A percentile compares a stretch with the other conserved stretches of the same genome.
These are phyloP conservation scores for Semnornis frantzii DNA, from an alignment of 2,113 vertebrate genomes.

Conservation along the genomic window DNA sequence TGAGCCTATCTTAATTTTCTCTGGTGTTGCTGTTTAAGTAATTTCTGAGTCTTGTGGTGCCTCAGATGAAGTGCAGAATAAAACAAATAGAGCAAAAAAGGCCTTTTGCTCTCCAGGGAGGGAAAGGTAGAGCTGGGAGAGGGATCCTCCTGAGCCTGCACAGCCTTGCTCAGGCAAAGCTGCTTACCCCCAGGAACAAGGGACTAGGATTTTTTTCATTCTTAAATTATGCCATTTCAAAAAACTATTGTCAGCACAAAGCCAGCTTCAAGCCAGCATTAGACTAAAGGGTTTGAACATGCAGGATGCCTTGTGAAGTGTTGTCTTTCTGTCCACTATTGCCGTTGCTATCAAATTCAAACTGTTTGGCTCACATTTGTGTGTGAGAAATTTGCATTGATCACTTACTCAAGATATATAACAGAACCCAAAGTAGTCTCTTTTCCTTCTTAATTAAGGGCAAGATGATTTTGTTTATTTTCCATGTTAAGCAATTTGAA, in stretches of 20 bases:
- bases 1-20: background rate
- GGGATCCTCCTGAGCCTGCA: background rate
- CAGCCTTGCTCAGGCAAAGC: background rate
- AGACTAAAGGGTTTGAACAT: background rate
- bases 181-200: rapidly evolving
- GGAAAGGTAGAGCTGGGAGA: background rate
- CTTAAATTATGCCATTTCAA: conserved; percentile 43
- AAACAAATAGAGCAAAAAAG: background rate
- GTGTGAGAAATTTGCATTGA: background rate
- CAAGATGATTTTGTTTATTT: background rate
- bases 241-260: conserved; percentile 25
- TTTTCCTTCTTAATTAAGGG: background rate
- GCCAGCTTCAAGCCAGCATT: background rate
- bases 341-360: background rate
- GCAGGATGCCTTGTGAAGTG: background rate
- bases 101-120: background rate
- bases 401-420: background rate
- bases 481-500: background rate
- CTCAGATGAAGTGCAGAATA: background rate
- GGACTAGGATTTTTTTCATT: conserved; percentile 22
- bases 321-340: background rate
- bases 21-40: background rate
- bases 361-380: rapidly evolving
- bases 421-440: background rate
- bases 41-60: background rate